phyloP scores from a whole-genome alignment of 2,113 vertebrate genomes.

The Diphyllodes magnificus region DNA sequence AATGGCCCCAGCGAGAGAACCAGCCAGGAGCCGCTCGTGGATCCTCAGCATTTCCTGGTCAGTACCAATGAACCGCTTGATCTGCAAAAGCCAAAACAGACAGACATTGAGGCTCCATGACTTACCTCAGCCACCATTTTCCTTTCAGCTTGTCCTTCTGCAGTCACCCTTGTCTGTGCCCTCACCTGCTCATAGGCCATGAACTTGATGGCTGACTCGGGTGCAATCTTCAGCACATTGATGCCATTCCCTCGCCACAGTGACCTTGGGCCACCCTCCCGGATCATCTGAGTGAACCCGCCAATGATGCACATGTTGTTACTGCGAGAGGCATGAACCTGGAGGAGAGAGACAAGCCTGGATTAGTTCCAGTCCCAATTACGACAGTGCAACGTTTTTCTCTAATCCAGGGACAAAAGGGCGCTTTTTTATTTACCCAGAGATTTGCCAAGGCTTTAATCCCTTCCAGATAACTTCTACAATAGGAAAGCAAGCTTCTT shows the following conservation, averaged over 20 bases:
- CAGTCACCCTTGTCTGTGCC: neutral
- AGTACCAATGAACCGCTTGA: slow-evolving; percentile 88
- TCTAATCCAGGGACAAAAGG: slow-evolving; percentile 62
- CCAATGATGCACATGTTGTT: slow-evolving; percentile 90
- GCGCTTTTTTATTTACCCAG: slow-evolving; percentile 16
- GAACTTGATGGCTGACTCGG: slow-evolving; percentile 95
- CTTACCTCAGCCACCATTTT: neutral
- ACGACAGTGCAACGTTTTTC: neutral
- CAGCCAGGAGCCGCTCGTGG: slow-evolving; percentile 84
- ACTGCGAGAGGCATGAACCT: slow-evolving; percentile 91
- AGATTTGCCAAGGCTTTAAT: slow-evolving; percentile 44
- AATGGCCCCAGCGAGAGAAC: slow-evolving; percentile 88
- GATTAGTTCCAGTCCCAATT: neutral
- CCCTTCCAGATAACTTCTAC: slow-evolving; percentile 24
- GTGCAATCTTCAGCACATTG: slow-evolving; percentile 94
- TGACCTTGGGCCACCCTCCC: slow-evolving; percentile 85
- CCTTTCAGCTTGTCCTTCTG: neutral
- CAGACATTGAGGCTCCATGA: neutral
- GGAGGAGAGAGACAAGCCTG: neutral
- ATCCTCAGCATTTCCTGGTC: slow-evolving; percentile 91
- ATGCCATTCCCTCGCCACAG: slow-evolving; percentile 96
- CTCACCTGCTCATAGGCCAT: slow-evolving; percentile 96
- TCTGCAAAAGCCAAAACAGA: slow-evolving; percentile 64
- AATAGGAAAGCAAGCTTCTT: neutral
- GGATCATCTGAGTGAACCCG: slow-evolving; percentile 90